Conservation (phyloP, 1,140 invertebrate species). For the Bathynomus jamesi region DNA sequence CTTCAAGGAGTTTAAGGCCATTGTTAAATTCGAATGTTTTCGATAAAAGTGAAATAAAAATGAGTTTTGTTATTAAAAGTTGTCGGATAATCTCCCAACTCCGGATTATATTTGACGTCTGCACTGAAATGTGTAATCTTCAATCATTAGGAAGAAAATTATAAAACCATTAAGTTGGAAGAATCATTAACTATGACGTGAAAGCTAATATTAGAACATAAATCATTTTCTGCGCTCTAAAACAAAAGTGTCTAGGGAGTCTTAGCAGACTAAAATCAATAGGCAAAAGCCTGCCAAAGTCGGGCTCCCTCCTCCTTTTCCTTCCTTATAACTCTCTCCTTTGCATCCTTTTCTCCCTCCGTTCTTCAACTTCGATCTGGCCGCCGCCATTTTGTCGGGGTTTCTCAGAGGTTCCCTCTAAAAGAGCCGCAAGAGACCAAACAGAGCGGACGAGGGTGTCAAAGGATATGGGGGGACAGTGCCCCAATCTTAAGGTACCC, state of each 20-base stretch:
- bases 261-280: neutral
- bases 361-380: neutral
- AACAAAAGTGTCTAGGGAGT: neutral
- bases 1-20: no score
- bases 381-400: neutral
- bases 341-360: neutral
- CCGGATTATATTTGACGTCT: no score
- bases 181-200: neutral
- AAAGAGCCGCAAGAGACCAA: neutral
- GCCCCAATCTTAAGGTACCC: neutral
- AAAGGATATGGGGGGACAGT: neutral
- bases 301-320: neutral
- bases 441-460: neutral
- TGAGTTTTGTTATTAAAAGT: no score
- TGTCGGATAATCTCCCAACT: no score
- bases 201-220: neutral
- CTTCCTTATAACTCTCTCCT: neutral
- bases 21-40: no score
- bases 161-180: neutral
- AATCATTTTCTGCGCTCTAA: neutral
- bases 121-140: no score
- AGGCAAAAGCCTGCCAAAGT: neutral
- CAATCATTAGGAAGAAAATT: neutral
- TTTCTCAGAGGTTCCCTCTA: neutral
- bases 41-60: no score